Percentiles rank a stretch among this genome's conserved stretches.
Conservation (phyloP, 2,888 invertebrate species). For the Saturnia japonica region DNA sequence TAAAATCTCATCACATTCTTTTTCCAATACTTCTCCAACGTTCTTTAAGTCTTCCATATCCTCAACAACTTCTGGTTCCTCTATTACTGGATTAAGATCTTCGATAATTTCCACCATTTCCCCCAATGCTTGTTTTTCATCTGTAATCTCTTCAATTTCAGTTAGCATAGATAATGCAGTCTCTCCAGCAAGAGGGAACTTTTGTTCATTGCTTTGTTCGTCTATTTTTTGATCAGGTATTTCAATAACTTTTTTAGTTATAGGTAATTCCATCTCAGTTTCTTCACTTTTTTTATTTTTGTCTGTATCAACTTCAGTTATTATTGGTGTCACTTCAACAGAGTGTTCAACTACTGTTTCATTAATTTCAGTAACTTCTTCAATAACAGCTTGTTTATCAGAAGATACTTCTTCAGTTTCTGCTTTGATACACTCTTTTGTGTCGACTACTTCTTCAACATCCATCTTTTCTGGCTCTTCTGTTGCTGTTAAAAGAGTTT, state of each 20-base stretch:
- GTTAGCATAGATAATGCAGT: slow-evolving; percentile 47
- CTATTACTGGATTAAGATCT: slow-evolving; percentile 62
- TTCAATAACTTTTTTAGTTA: slow-evolving; percentile 30
- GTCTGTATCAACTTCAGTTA: slow-evolving; percentile 49
- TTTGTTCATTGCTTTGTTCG: slow-evolving; percentile 38
- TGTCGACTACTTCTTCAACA: slow-evolving; percentile 42
- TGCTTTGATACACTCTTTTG: slow-evolving; percentile 36
- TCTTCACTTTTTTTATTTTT: slow-evolving; percentile 43
- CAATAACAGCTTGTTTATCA: slow-evolving; percentile 42
- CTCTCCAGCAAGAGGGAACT: slow-evolving; percentile 44
- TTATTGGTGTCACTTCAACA: slow-evolving; percentile 48
- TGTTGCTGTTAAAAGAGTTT: slow-evolving; percentile 24
- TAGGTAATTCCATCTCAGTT: slow-evolving; percentile 47
- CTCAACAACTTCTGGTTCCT: slow-evolving; percentile 56
- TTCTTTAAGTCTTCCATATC: slow-evolving; percentile 69
- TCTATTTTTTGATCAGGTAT: slow-evolving; percentile 50
- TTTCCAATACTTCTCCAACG: slow-evolving; percentile 70
- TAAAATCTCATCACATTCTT: slow-evolving; percentile 76
- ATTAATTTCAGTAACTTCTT: slow-evolving; percentile 50
- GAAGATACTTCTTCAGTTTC: slow-evolving; percentile 31
- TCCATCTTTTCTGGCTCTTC: slow-evolving; percentile 42
- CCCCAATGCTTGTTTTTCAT: slow-evolving; percentile 51
- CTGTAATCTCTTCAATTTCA: slow-evolving; percentile 64
- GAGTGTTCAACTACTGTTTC: slow-evolving; percentile 44
- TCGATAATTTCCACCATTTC: slow-evolving; percentile 60